Conservation (phyloP, 2,888 invertebrate genomes). For the Byasa hedistus region DNA sequence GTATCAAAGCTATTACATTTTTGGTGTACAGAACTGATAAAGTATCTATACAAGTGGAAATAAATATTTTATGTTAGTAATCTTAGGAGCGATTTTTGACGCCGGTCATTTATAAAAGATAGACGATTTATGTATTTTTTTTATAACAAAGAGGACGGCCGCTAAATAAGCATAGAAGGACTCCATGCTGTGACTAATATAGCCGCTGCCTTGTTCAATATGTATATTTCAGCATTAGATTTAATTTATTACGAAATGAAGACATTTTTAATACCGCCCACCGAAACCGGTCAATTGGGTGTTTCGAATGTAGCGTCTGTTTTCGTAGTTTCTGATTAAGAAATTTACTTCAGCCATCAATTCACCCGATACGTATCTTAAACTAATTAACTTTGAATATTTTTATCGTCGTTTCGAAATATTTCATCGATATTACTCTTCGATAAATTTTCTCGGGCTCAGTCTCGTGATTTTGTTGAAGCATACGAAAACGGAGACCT, state of each 20-base stretch:
- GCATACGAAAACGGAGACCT: background rate
- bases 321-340: conserved; percentile 50
- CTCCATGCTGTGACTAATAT: conserved; percentile 74
- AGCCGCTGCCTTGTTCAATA: conserved; percentile 50
- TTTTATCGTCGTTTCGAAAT: conserved; percentile 23
- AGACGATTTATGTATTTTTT: conserved; percentile 40
- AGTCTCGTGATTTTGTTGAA: conserved; percentile 4
- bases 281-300: conserved; percentile 57
- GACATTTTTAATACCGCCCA: conserved; percentile 64
- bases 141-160: conserved; percentile 55
- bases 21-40: background rate
- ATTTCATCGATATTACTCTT: conserved; percentile 1
- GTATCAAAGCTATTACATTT: background rate
- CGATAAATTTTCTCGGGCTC: conserved; percentile 2
- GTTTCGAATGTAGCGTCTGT: conserved; percentile 44
- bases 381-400: conserved; percentile 42
- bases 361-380: conserved; percentile 39
- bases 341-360: conserved; percentile 51
- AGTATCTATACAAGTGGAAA: background rate
- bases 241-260: conserved; percentile 70
- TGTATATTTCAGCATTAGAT: conserved; percentile 64
- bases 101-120: conserved; percentile 28
- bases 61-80: conserved; percentile 33
- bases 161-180: conserved; percentile 63
- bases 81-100: conserved; percentile 37